A percentile compares a stretch with the other conserved stretches of the same genome.
These are phyloP conservation scores for Phortica magna DNA, from an alignment of 2,888 invertebrate species.

Conservation along the genomic window DNA sequence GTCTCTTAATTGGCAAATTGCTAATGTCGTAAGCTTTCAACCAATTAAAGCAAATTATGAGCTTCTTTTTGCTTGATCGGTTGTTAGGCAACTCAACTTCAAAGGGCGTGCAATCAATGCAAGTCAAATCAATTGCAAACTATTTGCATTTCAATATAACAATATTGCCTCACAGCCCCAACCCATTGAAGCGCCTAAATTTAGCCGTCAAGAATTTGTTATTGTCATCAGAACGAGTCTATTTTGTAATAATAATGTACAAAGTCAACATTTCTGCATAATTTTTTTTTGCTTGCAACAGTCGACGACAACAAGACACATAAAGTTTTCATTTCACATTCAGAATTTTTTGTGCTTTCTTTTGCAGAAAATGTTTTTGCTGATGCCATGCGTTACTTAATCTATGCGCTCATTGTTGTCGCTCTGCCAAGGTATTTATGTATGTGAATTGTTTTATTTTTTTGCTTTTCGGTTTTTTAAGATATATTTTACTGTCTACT, in stretches of 20 bases:
- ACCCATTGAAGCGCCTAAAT: slow-evolving; percentile 17
- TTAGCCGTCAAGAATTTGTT: slow-evolving; percentile 10
- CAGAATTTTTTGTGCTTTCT: background rate
- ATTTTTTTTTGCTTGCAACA: slow-evolving; percentile 25
- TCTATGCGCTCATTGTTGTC: slow-evolving; percentile 65
- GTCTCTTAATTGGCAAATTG: background rate
- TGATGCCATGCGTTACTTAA: slow-evolving; percentile 62
- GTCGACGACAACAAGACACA: background rate
- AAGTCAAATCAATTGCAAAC: no score
- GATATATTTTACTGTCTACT: slow-evolving; percentile 57
- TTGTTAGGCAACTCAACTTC: no score
- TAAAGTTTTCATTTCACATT: background rate
- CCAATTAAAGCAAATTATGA: no score
- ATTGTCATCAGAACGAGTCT: background rate
- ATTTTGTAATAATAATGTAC: background rate
- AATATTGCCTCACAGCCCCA: background rate
- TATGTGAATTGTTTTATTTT: slow-evolving; percentile 49
- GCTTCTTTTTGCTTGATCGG: no score
- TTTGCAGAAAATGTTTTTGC: slow-evolving; percentile 36
- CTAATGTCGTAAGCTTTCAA: no score
- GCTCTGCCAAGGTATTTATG: slow-evolving; percentile 68
- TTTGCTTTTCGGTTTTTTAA: slow-evolving; percentile 52
- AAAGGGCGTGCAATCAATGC: no score
- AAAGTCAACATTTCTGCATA: slow-evolving; percentile 24
- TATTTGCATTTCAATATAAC: no score